Percentiles rank a stretch among this genome's conserved stretches.
These are phyloP conservation scores for Scarus forsteni DNA, from an alignment of 2,797 vertebrate genomes.

Conservation along the genomic window DNA sequence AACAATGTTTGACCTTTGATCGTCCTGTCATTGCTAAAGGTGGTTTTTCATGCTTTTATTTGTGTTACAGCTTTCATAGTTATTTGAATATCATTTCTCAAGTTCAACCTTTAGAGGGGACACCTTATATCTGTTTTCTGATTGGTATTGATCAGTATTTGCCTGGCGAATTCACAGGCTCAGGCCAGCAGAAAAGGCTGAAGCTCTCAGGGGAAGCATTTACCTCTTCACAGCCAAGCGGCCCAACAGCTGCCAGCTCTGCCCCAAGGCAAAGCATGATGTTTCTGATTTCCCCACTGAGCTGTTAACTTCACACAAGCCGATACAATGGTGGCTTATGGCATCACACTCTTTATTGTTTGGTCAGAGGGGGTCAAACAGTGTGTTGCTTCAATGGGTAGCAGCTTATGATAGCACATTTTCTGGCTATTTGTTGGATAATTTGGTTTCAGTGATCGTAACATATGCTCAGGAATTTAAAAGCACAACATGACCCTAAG, in stretches of 20 bases:
- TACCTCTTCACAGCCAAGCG: slow-evolving; percentile 8
- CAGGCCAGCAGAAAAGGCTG: slow-evolving; percentile 15
- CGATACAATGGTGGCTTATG: not conserved
- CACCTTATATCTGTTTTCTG: not conserved
- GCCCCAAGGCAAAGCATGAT: not conserved
- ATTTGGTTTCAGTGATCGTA: not conserved
- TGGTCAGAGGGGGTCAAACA: slow-evolving; percentile 22
- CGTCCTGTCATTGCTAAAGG: not conserved
- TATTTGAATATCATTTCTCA: not conserved
- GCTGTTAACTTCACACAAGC: slow-evolving; percentile 13
- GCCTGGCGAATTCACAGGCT: not conserved
- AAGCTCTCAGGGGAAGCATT: slow-evolving; percentile 23
- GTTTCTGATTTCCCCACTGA: slow-evolving; percentile 53
- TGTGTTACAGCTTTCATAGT: too few species aligned
- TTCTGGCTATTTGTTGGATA: not conserved
- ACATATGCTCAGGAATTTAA: not conserved
- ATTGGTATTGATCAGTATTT: not conserved
- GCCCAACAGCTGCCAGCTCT: not conserved
- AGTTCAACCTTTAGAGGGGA: not conserved
- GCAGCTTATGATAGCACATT: not conserved
- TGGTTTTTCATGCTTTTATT: not conserved
- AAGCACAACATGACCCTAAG: not conserved
- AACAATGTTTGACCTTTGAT: too few species aligned
- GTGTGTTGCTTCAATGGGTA: slow-evolving; percentile 2
- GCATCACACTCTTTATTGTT: slow-evolving; percentile 1